Evolutionary conservation across 2,888 invertebrate species (phyloP).

Genomic region (Diaprepes abbreviatus): DNA sequence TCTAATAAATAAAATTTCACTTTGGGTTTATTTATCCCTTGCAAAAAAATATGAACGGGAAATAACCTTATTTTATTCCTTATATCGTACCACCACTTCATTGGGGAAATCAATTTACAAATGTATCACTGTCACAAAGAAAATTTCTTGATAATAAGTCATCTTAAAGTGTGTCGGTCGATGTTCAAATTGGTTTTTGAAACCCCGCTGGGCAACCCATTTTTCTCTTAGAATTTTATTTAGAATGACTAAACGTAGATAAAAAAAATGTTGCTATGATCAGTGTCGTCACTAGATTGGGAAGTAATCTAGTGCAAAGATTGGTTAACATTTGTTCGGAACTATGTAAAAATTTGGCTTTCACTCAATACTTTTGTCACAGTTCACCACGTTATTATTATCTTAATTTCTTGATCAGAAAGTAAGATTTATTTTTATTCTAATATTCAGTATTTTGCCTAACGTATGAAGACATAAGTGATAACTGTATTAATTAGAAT

Average conservation of each 20-base stretch:
- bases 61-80: slow-evolving; percentile 23
- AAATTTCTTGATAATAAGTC: background rate
- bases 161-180: background rate
- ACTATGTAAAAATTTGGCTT: too few relatives aligned
- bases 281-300: too few relatives aligned
- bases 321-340: too few relatives aligned
- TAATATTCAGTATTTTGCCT: too few relatives aligned
- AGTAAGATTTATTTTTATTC: too few relatives aligned
- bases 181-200: background rate
- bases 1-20: slow-evolving; percentile 31
- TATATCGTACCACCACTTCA: background rate
- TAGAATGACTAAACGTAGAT: background rate
- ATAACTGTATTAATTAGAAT: background rate
- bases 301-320: too few relatives aligned
- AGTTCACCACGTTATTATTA: too few relatives aligned
- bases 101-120: slow-evolving; percentile 11
- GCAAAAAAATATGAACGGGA: slow-evolving; percentile 29
- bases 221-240: background rate
- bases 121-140: slow-evolving; percentile 12
- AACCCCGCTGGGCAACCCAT: background rate
- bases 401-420: too few relatives aligned
- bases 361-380: too few relatives aligned
- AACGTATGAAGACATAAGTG: background rate
- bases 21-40: slow-evolving; percentile 7
- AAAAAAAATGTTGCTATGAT: too few relatives aligned